phyloP scores from a whole-genome alignment of 2,113 vertebrate genomes.

The Hirundichthys speculiger region DNA sequence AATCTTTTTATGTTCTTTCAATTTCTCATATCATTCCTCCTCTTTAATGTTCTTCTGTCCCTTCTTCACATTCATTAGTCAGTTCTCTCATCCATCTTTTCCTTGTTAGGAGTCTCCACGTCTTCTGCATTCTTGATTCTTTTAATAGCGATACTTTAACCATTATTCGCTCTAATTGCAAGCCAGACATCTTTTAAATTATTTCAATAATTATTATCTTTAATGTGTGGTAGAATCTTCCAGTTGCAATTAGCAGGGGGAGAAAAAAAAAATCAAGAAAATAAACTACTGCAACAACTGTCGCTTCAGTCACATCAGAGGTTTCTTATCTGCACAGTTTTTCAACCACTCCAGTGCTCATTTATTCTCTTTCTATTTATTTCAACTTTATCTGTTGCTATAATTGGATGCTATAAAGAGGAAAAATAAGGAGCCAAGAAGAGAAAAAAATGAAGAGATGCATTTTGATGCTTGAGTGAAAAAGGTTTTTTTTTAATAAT shows the following conservation, averaged over 20 bases:
- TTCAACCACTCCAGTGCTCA: slow-evolving; percentile 9
- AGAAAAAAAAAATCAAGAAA: slow-evolving; percentile 7
- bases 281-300: not conserved
- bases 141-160: not conserved
- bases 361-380: slow-evolving; percentile 38
- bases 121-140: not conserved
- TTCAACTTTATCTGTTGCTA: slow-evolving; percentile 20
- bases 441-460: not conserved
- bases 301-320: not conserved
- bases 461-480: slow-evolving; percentile 25
- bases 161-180: slow-evolving; percentile 4
- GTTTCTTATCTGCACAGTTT: slow-evolving; percentile 29
- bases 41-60: not conserved
- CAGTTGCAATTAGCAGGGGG: not conserved
- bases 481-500: slow-evolving; percentile 1
- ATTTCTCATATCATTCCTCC: not conserved
- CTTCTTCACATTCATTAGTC: slow-evolving; percentile 4
- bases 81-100: slow-evolving; percentile 23
- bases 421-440: not conserved
- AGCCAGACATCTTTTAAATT: slow-evolving; percentile 1
- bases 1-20: not conserved
- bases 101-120: not conserved
- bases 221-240: not conserved
- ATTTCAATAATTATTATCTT: slow-evolving; percentile 2
- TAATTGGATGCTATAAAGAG: slow-evolving; percentile 10